phyloP scores from a whole-genome alignment of 2,113 vertebrate species.

The Sebastes fasciatus region DNA sequence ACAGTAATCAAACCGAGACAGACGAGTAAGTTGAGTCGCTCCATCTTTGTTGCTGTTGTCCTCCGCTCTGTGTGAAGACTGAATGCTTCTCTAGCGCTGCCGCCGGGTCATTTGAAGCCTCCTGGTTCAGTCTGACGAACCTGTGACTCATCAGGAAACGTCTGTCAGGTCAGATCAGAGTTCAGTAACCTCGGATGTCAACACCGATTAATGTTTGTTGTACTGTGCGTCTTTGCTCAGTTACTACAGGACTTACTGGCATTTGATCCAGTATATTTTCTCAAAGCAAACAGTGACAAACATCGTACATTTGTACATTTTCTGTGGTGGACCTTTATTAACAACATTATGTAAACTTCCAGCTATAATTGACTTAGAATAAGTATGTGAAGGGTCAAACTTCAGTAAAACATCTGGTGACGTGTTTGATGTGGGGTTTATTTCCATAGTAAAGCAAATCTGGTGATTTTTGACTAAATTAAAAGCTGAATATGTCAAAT shows the following conservation, averaged over 20 bases:
- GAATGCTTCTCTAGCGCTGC: slow-evolving; percentile 36
- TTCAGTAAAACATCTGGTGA: too few species aligned
- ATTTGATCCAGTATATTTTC: too few species aligned
- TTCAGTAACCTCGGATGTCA: slow-evolving; percentile 33
- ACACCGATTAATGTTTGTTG: neutral
- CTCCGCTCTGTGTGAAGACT: neutral
- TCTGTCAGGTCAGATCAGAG: neutral
- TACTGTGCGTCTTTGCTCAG: too few species aligned
- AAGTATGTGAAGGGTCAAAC: neutral
- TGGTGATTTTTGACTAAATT: neutral
- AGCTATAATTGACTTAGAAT: too few species aligned
- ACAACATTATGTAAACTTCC: too few species aligned
- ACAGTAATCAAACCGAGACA: slow-evolving; percentile 38
- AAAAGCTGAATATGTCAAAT: neutral
- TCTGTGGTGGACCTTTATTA: too few species aligned
- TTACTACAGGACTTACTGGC: too few species aligned
- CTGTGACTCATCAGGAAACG: slow-evolving; percentile 33
- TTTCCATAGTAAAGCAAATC: neutral
- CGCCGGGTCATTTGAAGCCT: slow-evolving; percentile 29
- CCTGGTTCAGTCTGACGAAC: neutral
- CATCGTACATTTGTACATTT: too few species aligned
- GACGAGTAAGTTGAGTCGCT: slow-evolving; percentile 22
- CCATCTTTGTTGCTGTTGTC: slow-evolving; percentile 55
- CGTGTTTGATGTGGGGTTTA: too few species aligned
- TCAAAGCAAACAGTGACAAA: too few species aligned